phyloP scores from a whole-genome alignment of 2,797 vertebrate genomes.

The Neomorphus geoffroyi region DNA sequence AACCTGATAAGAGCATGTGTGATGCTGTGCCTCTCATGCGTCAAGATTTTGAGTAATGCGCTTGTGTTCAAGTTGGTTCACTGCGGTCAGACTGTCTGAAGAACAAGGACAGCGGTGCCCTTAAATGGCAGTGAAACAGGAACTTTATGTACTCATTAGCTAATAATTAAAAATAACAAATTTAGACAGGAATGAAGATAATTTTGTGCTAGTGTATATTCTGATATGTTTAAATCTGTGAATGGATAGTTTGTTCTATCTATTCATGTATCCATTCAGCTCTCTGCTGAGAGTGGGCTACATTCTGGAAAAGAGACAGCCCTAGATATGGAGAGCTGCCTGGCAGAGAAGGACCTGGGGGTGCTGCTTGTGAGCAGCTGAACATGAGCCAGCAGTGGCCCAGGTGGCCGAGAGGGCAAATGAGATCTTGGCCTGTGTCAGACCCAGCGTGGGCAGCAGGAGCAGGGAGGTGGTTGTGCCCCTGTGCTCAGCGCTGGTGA shows the following conservation, averaged over 20 bases:
- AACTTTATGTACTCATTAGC: not conserved
- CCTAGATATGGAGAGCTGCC: too few relatives aligned
- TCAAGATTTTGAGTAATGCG: accelerated
- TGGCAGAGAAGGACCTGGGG: too few relatives aligned
- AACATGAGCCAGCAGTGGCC: too few relatives aligned
- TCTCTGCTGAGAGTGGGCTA: not conserved
- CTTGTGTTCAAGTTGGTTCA: accelerated
- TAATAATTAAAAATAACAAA: not conserved
- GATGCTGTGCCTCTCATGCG: not conserved
- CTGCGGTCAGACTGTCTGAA: not conserved
- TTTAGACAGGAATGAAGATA: not conserved
- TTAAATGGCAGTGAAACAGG: not conserved
- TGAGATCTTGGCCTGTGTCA: too few relatives aligned
- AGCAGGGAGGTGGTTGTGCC: too few relatives aligned
- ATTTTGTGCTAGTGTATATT: accelerated
- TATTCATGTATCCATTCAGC: too few relatives aligned
- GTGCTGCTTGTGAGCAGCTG: too few relatives aligned
- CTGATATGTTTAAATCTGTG: not conserved
- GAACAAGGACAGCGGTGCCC: too few relatives aligned
- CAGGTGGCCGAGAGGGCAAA: too few relatives aligned
- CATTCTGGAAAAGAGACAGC: not conserved
- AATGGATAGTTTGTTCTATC: not conserved
- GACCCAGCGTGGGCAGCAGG: too few relatives aligned
- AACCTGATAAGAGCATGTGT: too few relatives aligned
- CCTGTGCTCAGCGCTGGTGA: too few relatives aligned